Conservation (phyloP, 1,140 invertebrate species). For the Chelonus insularis region DNA sequence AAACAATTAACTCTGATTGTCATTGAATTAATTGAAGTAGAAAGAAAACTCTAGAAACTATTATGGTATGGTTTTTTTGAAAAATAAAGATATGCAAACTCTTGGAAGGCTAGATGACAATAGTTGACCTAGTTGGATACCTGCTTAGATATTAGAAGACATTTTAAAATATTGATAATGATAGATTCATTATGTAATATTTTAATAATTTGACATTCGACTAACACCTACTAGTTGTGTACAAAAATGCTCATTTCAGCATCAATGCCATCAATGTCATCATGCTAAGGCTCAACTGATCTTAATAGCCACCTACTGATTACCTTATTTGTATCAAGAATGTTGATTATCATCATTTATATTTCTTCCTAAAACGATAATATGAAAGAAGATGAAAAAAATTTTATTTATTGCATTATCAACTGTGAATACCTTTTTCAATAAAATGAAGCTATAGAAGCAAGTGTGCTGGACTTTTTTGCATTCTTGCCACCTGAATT, state of each 20-base stretch:
- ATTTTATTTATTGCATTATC: neutral
- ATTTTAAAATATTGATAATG: too few relatives aligned
- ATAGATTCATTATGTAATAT: neutral
- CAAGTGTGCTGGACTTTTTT: constrained; percentile 8
- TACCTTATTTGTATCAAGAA: neutral
- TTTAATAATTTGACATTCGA: constrained; percentile 7
- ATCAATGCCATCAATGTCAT: constrained; percentile 5
- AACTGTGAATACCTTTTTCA: too few relatives aligned
- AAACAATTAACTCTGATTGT: too few relatives aligned
- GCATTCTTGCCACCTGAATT: too few relatives aligned
- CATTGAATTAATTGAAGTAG: too few relatives aligned
- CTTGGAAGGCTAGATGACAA: too few relatives aligned
- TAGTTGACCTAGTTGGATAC: too few relatives aligned
- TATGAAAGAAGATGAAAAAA: neutral
- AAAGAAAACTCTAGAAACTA: too few relatives aligned
- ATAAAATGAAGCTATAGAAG: constrained; percentile 10
- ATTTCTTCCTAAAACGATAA: neutral
- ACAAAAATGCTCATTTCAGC: neutral
- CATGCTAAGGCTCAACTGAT: neutral
- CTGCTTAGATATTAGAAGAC: too few relatives aligned
- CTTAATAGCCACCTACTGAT: neutral
- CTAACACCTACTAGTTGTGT: neutral
- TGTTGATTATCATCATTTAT: neutral
- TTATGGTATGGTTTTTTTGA: too few relatives aligned
- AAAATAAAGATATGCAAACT: too few relatives aligned